Conservation (phyloP, 2,797 vertebrate genomes). For the Propithecus perrieri region DNA sequence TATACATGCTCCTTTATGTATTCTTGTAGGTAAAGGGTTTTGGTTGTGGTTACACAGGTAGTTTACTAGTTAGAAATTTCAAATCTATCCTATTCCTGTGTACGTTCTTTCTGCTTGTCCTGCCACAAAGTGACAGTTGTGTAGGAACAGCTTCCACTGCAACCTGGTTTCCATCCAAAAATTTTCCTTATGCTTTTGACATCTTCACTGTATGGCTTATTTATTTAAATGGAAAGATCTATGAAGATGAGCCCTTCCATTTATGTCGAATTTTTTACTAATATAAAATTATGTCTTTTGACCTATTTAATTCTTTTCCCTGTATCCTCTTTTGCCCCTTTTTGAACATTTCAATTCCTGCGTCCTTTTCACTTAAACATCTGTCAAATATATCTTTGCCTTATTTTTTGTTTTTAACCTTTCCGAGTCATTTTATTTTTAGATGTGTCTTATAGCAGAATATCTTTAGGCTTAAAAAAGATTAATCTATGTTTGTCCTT, state of each 20-base stretch:
- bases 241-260: background rate
- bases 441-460: background rate
- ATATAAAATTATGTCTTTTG: background rate
- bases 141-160: background rate
- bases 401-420: conserved; percentile 37
- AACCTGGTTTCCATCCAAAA: background rate
- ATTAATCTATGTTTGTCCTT: background rate
- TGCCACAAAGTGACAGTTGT: fast-evolving
- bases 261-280: background rate
- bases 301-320: background rate
- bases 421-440: conserved; percentile 49
- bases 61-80: background rate
- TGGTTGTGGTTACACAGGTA: fast-evolving
- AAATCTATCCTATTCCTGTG: fast-evolving
- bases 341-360: background rate
- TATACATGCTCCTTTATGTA: fast-evolving
- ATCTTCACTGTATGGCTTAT: background rate
- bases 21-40: background rate
- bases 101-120: background rate
- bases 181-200: background rate
- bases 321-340: background rate
- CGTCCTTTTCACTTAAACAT: background rate
- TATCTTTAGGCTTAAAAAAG: background rate
- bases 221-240: background rate
- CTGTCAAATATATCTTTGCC: conserved; percentile 25